phyloP scores from a whole-genome alignment of 2,113 vertebrate genomes.

The Rhynchopsitta pachyrhyncha region DNA sequence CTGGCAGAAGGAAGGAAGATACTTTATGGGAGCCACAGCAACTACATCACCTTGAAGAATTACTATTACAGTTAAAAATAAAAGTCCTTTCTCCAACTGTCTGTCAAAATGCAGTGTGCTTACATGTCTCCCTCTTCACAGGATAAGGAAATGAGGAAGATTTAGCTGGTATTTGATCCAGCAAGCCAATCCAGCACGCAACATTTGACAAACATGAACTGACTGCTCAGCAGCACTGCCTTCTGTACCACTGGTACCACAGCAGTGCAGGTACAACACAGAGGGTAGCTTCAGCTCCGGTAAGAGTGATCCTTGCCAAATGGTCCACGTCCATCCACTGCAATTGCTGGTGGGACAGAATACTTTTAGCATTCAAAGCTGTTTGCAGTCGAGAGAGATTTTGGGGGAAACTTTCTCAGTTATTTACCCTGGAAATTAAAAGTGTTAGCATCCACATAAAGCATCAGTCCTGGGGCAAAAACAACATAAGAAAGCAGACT shows the following conservation, averaged over 20 bases:
- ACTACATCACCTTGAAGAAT: background rate
- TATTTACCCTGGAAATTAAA: background rate
- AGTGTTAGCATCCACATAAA: background rate
- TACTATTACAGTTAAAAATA: background rate
- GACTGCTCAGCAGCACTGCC: background rate
- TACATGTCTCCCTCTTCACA: background rate
- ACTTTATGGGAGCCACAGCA: background rate
- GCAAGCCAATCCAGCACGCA: background rate
- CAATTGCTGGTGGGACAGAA: background rate
- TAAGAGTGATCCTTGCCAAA: background rate
- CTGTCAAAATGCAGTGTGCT: background rate
- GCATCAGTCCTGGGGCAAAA: background rate
- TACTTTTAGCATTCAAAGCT: background rate
- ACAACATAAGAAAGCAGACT: background rate
- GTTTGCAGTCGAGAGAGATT: background rate
- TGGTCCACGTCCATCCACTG: rapidly evolving
- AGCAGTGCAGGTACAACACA: background rate
- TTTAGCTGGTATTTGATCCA: background rate
- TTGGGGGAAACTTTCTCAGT: background rate
- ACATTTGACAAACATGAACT: rapidly evolving
- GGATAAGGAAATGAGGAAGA: background rate
- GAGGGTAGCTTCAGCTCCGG: background rate
- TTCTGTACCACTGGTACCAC: background rate
- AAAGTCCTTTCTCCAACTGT: background rate
- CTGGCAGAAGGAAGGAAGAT: background rate